These are phyloP conservation scores for Hepsetus odoe DNA, from an alignment of 2,113 vertebrate genomes.

Conservation along the genomic window DNA sequence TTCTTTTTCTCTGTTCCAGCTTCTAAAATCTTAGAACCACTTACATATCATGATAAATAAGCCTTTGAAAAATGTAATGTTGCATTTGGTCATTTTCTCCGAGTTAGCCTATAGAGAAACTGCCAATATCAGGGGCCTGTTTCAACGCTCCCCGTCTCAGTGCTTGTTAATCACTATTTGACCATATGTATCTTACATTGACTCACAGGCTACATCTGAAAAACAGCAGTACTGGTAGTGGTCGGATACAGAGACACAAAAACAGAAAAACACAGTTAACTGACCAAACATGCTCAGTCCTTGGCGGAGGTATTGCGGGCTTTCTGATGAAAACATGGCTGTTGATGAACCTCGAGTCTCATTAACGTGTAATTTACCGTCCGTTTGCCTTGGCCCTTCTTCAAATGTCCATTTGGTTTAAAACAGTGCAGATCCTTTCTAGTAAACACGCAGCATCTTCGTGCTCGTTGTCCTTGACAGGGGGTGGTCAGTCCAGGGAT, in stretches of 20 bases:
- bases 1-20: no score
- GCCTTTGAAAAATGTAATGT: no score
- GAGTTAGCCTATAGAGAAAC: no score
- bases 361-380: constrained; percentile 44
- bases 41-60: no score
- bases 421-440: constrained; percentile 34
- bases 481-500: constrained; percentile 57
- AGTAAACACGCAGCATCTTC: constrained; percentile 58
- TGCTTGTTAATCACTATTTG: no score
- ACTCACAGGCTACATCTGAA: no score
- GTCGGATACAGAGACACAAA: not conserved
- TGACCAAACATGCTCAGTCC: constrained; percentile 84
- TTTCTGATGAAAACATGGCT: constrained; percentile 81
- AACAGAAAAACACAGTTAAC: constrained; percentile 44
- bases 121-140: no score
- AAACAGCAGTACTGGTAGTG: no score
- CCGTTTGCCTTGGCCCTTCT: constrained; percentile 21
- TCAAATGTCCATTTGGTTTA: constrained; percentile 45
- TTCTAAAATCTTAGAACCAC: no score
- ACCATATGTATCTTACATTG: no score
- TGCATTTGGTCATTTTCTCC: no score
- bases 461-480: constrained; percentile 53
- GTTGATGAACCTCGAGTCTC: constrained; percentile 48
- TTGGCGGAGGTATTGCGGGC: constrained; percentile 78
- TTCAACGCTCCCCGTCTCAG: no score